These are phyloP conservation scores for Echiichthys vipera DNA, from an alignment of 2,797 vertebrate genomes.

Conservation along the genomic window DNA sequence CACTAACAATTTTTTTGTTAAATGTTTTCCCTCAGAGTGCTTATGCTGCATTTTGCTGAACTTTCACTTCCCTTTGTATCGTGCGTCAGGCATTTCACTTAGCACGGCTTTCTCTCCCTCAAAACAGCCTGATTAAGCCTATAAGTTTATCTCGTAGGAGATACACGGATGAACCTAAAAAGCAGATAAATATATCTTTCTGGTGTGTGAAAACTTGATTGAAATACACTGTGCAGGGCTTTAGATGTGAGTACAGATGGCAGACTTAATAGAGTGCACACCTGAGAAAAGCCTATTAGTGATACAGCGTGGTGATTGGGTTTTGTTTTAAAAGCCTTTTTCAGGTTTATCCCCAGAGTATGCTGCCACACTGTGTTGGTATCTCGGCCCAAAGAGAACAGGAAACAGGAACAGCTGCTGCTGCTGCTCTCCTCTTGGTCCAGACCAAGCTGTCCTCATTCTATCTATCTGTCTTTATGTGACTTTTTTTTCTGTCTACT, in stretches of 20 bases:
- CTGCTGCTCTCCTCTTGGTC: constrained; percentile 53
- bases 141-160: too few relatives aligned
- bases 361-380: constrained; percentile 60
- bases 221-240: constrained; percentile 17
- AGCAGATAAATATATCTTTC: constrained; percentile 1
- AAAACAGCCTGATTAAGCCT: too few relatives aligned
- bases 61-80: too few relatives aligned
- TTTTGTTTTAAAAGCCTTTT: constrained; percentile 73
- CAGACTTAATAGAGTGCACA: constrained; percentile 54
- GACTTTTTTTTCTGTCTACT: constrained; percentile 42
- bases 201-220: constrained; percentile 31
- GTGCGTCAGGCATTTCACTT: too few relatives aligned
- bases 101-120: too few relatives aligned
- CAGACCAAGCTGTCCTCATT: constrained; percentile 73
- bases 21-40: not conserved
- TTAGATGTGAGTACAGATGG: constrained; percentile 72
- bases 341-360: constrained; percentile 63
- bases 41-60: too few relatives aligned
- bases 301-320: constrained; percentile 62
- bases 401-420: constrained; percentile 77
- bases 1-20: too few relatives aligned
- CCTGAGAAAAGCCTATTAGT: constrained; percentile 72
- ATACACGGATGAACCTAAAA: constrained; percentile 6
- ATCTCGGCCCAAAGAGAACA: constrained; percentile 62
- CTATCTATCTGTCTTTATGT: constrained; percentile 61